Conservation (phyloP, 2,113 vertebrate genomes). For the Pseudopipra pipra region DNA sequence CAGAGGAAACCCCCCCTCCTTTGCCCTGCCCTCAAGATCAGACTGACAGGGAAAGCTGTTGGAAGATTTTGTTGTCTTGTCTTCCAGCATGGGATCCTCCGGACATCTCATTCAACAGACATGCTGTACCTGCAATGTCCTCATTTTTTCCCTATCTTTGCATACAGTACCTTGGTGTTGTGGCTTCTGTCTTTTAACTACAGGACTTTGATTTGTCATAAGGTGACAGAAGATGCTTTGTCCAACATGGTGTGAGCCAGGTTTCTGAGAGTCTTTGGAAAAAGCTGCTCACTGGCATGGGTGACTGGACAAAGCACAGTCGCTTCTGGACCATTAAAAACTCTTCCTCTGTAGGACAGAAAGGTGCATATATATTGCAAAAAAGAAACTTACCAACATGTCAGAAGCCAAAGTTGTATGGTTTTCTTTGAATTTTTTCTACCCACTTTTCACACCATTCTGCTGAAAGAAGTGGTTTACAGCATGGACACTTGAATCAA, state of each 20-base stretch:
- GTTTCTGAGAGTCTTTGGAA: not conserved
- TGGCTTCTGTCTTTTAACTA: not conserved
- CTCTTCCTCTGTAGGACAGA: not conserved
- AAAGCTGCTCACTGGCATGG: not conserved
- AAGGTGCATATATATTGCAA: not conserved
- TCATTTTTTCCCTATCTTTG: not conserved
- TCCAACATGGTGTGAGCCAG: not conserved
- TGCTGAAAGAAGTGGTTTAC: not conserved
- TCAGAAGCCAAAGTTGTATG: not conserved
- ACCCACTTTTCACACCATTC: not conserved
- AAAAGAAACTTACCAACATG: not conserved
- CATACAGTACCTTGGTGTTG: fast-evolving
- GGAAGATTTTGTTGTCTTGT: not conserved
- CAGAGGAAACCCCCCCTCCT: not conserved
- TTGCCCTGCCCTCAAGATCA: not conserved
- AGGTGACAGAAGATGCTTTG: not conserved
- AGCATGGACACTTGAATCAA: not conserved
- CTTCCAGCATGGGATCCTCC: not conserved
- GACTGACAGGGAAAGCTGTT: not conserved
- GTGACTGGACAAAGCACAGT: not conserved
- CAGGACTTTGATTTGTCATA: not conserved
- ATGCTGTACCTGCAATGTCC: not conserved
- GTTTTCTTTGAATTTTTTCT: not conserved
- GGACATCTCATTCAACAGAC: not conserved
- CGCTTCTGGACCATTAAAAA: not conserved